Conservation (phyloP, 2,888 invertebrate species). For the Cephus spinipes region DNA sequence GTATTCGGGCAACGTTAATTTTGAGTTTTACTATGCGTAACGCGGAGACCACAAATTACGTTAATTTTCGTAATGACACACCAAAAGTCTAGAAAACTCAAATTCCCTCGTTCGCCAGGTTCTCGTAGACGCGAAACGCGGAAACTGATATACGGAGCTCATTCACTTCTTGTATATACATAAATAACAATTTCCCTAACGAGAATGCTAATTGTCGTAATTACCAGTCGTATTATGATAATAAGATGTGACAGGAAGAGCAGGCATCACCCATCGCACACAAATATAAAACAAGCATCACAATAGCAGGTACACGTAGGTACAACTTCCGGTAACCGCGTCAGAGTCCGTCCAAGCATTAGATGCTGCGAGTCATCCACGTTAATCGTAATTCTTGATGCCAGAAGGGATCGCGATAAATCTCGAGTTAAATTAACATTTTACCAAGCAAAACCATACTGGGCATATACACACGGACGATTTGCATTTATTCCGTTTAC, state of each 20-base stretch:
- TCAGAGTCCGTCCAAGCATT: not conserved
- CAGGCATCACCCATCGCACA: constrained; percentile 7
- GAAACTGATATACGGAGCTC: not conserved
- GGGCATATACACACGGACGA: not conserved
- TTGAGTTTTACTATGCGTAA: not conserved
- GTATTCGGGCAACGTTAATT: not conserved
- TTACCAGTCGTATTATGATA: constrained; percentile 54
- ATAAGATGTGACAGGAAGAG: constrained; percentile 60
- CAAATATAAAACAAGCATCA: not conserved
- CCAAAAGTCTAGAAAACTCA: not conserved
- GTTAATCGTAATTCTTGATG: not conserved
- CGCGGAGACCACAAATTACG: not conserved
- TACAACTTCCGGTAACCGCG: constrained; percentile 34
- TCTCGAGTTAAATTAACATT: not conserved
- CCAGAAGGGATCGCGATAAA: not conserved
- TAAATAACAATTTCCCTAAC: constrained; percentile 56
- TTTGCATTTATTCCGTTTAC: not conserved
- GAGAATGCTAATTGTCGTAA: constrained; percentile 58
- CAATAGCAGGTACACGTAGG: constrained; percentile 16
- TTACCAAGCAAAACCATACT: not conserved
- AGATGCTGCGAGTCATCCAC: not conserved
- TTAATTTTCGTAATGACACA: not conserved
- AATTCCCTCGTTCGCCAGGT: not conserved
- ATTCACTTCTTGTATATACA: constrained; percentile 25
- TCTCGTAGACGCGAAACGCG: not conserved